Conservation (phyloP, 2,797 vertebrate species). For the Atherinosoma microstoma region DNA sequence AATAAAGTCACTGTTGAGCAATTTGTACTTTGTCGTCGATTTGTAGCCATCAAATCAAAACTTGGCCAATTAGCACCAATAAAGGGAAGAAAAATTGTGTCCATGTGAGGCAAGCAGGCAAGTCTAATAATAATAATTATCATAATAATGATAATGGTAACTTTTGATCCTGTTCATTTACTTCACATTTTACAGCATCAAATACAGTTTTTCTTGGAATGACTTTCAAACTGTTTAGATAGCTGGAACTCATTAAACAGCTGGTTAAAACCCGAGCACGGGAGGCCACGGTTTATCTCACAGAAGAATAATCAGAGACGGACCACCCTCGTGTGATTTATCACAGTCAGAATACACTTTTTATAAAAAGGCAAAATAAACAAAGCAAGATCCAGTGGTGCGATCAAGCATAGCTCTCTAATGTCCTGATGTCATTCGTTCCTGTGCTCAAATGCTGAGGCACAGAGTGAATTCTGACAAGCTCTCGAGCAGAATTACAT, state of each 20-base stretch:
- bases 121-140: not conserved
- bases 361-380: slow-evolving; percentile 57
- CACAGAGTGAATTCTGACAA: slow-evolving; percentile 50
- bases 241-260: slow-evolving; percentile 62
- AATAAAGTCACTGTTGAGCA: slow-evolving; percentile 20
- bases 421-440: slow-evolving; percentile 51
- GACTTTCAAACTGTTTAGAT: slow-evolving; percentile 45
- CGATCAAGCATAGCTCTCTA: slow-evolving; percentile 49
- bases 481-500: slow-evolving; percentile 57
- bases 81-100: not conserved
- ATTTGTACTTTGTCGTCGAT: slow-evolving; percentile 42
- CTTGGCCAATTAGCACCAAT: slow-evolving; percentile 13
- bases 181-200: slow-evolving; percentile 6
- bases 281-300: slow-evolving; percentile 43
- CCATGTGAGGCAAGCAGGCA: slow-evolving; percentile 3
- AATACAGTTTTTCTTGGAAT: slow-evolving; percentile 7
- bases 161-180: not conserved
- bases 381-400: slow-evolving; percentile 45
- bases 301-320: slow-evolving; percentile 50
- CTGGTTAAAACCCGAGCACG: slow-evolving; percentile 45
- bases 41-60: slow-evolving; percentile 29
- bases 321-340: slow-evolving; percentile 53
- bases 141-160: not conserved
- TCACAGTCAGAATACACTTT: slow-evolving; percentile 43
- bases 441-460: slow-evolving; percentile 38